Conservation (phyloP, 2,113 vertebrate genomes). For the Salminus brasiliensis region DNA sequence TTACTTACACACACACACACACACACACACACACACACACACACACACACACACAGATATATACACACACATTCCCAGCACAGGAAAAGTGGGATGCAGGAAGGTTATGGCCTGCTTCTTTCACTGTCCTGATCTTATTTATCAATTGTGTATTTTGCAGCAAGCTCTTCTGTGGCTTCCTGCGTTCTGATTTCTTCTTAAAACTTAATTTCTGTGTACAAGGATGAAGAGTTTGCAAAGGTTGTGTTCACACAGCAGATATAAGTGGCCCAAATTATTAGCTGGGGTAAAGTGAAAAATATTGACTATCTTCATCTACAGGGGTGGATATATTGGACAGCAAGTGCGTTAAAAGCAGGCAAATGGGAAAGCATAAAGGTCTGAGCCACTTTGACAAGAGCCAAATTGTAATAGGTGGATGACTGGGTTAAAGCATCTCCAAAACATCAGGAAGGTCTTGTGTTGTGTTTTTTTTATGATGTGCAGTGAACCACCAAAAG, state of each 20-base stretch:
- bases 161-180: conserved; percentile 9
- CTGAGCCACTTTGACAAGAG: too few species aligned
- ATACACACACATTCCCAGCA: conserved; percentile 17
- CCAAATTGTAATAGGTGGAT: too few species aligned
- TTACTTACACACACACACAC: conserved; percentile 36
- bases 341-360: too few species aligned
- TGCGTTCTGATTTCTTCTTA: conserved; percentile 15
- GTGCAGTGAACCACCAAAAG: too few species aligned
- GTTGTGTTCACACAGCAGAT: neutral
- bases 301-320: too few species aligned
- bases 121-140: conserved; percentile 4
- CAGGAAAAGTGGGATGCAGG: conserved; percentile 17
- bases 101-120: conserved; percentile 16
- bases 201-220: neutral
- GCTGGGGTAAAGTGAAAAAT: too few species aligned
- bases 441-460: too few species aligned
- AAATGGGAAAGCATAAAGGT: too few species aligned
- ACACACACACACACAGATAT: conserved; percentile 33
- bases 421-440: too few species aligned
- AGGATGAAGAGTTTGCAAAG: neutral
- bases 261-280: too few species aligned
- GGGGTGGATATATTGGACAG: too few species aligned
- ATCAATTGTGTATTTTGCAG: neutral
- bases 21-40: conserved; percentile 33
- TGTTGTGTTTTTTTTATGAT: too few species aligned